A percentile compares a stretch with the other conserved stretches of the same genome.
Evolutionary conservation across 2,888 invertebrate genomes (phyloP).

Genomic region (Eristalis tenax): DNA sequence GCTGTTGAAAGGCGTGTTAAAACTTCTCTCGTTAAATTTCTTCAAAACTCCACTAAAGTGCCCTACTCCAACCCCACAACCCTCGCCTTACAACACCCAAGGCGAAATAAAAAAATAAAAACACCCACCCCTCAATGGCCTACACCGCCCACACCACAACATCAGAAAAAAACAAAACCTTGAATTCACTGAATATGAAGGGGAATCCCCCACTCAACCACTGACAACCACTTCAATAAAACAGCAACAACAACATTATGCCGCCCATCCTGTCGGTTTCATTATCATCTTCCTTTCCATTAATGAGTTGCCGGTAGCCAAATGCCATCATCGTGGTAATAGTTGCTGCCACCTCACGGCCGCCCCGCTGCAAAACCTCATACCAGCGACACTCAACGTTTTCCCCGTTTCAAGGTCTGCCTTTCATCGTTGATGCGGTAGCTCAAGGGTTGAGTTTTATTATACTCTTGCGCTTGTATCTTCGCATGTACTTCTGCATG

Average conservation of each 20-base stretch:
- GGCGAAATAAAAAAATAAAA: not conserved
- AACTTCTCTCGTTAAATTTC: not conserved
- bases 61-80: too few species aligned
- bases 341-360: slow-evolving; percentile 11
- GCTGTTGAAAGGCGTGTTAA: not conserved
- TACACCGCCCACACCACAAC: not conserved
- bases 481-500: slow-evolving; percentile 15
- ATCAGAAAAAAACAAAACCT: not conserved
- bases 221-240: slow-evolving; percentile 24
- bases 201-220: not conserved
- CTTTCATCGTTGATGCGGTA: slow-evolving; percentile 42
- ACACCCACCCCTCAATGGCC: not conserved
- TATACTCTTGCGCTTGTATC: slow-evolving; percentile 34
- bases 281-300: slow-evolving; percentile 41
- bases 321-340: slow-evolving; percentile 46
- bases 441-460: slow-evolving; percentile 54
- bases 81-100: not conserved
- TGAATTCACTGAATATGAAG: not conserved
- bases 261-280: slow-evolving; percentile 46
- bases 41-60: not conserved
- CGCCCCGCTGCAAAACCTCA: not conserved
- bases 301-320: slow-evolving; percentile 62
- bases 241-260: slow-evolving; percentile 24
- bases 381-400: not conserved
- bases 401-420: slow-evolving; percentile 12